Conservation (phyloP, 2,888 invertebrate species). For the Lepidocyrtoides sp. region DNA sequence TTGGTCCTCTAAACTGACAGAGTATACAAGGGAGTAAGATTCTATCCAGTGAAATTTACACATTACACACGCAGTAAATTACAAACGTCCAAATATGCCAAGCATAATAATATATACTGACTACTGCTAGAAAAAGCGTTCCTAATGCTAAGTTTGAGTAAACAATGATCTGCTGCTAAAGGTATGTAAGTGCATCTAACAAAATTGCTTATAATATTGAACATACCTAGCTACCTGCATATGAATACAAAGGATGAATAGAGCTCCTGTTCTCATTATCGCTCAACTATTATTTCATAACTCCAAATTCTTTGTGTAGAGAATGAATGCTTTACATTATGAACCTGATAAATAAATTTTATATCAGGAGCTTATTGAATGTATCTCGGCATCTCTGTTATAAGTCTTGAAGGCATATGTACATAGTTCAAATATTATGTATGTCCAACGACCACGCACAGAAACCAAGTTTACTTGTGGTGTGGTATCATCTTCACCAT, state of each 20-base stretch:
- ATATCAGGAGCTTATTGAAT: too few species aligned
- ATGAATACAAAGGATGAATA: too few species aligned
- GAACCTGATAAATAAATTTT: too few species aligned
- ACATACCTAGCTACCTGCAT: too few species aligned
- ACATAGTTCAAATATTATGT: too few species aligned
- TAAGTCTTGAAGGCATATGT: too few species aligned
- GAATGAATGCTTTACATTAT: neutral
- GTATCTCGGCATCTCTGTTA: too few species aligned
- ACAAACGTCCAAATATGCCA: neutral
- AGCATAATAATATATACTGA: too few species aligned
- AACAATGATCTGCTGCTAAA: too few species aligned
- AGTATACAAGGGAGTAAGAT: neutral
- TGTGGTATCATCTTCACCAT: neutral
- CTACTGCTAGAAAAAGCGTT: too few species aligned
- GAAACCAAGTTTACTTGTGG: neutral
- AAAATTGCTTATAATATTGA: neutral
- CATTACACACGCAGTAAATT: constrained; percentile 6
- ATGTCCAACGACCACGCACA: too few species aligned
- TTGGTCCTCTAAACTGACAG: neutral
- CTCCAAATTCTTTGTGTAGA: neutral
- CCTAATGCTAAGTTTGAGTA: too few species aligned
- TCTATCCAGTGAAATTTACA: neutral
- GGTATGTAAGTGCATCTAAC: neutral
- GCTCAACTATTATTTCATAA: neutral
- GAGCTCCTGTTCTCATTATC: neutral